Percentiles rank a stretch among this genome's conserved stretches.
phyloP scores from a whole-genome alignment of 2,888 invertebrate genomes.

The Mimumesa dahlbomi region DNA sequence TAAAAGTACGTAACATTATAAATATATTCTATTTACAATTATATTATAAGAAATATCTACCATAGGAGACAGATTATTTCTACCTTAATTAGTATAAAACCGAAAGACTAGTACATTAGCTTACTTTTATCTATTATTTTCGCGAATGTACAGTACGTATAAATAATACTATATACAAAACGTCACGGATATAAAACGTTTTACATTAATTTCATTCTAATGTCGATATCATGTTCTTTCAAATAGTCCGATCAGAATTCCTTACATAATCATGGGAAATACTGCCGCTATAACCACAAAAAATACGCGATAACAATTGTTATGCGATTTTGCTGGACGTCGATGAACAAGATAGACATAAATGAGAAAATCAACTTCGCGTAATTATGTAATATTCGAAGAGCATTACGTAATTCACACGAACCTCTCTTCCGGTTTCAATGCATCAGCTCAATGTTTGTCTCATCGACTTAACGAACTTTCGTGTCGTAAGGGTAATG shows the following conservation, averaged over 20 bases:
- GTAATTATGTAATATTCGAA: not conserved
- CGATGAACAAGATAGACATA: too few relatives aligned
- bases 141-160: not conserved
- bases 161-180: not conserved
- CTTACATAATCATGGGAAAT: too few relatives aligned
- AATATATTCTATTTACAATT: not conserved
- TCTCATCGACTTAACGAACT: not conserved
- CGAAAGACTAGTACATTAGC: not conserved
- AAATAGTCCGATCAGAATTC: too few relatives aligned
- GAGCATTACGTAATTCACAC: not conserved
- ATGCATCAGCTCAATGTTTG: not conserved
- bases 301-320: too few relatives aligned
- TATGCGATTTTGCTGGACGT: too few relatives aligned
- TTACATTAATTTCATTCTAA: too few relatives aligned
- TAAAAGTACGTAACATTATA: not conserved
- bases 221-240: too few relatives aligned
- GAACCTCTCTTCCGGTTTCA: not conserved
- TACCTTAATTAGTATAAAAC: not conserved
- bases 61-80: not conserved
- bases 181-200: not conserved
- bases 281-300: too few relatives aligned
- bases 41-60: not conserved
- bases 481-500: too few relatives aligned
- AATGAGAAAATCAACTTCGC: not conserved
- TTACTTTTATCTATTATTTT: not conserved